Percentiles rank a stretch among this genome's conserved stretches.
These are phyloP conservation scores for Lepidurus arcticus DNA, from an alignment of 1,140 invertebrate species.

Conservation along the genomic window DNA sequence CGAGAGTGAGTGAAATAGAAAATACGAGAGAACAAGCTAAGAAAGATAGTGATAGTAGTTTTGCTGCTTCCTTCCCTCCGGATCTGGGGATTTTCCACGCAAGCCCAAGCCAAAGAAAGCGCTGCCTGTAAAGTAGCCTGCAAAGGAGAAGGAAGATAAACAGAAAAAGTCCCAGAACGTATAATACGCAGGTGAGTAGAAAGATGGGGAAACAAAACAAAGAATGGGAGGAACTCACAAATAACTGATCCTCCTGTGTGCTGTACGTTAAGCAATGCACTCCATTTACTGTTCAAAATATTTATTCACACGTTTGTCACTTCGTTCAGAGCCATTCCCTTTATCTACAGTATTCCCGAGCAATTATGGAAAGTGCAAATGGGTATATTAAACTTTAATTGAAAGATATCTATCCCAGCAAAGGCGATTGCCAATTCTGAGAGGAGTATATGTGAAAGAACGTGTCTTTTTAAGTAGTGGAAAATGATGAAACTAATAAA, in stretches of 20 bases:
- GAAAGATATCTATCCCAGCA: no score
- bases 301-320: neutral
- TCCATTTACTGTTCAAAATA: neutral
- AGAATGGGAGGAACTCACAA: neutral
- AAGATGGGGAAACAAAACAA: neutral
- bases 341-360: no score
- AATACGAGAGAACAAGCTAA: slow-evolving; percentile 16
- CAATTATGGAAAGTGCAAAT: no score
- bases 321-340: no score
- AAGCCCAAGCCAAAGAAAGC: slow-evolving; percentile 17
- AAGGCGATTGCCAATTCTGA: no score
- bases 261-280: neutral
- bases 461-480: no score
- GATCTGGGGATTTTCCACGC: slow-evolving; percentile 20
- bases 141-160: slow-evolving; percentile 12
- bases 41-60: slow-evolving; percentile 19
- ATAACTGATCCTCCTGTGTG: neutral
- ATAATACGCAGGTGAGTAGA: neutral
- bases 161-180: neutral
- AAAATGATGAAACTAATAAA: no score
- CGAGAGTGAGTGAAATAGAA: slow-evolving; percentile 21
- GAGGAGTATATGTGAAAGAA: no score
- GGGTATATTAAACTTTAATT: no score
- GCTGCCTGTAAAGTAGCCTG: slow-evolving; percentile 17
- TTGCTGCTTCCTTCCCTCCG: slow-evolving; percentile 20